Evolutionary conservation across 92 coral and sea anemone species (phyloP).

Genomic region (Porites lobata): DNA sequence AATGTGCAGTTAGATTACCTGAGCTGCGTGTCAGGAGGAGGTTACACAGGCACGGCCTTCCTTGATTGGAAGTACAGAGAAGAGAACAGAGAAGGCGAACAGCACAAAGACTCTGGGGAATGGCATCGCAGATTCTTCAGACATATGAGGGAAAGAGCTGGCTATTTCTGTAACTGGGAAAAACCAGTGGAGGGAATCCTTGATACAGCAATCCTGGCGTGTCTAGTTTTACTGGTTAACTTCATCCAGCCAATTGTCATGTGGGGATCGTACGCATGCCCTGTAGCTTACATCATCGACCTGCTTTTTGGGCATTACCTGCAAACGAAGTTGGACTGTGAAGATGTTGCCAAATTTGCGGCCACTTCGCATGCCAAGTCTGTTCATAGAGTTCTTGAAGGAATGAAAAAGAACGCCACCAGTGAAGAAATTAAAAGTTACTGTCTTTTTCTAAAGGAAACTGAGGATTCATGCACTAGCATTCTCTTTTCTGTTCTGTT

Average conservation of each 20-base stretch:
- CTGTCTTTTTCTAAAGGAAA: conserved; percentile 14
- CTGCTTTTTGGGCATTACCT: conserved; percentile 46
- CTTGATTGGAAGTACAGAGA: conserved; percentile 58
- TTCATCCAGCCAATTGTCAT: conserved; percentile 43
- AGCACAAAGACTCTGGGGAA: neutral
- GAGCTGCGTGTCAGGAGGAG: conserved; percentile 70
- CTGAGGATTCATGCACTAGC: neutral
- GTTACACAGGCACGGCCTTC: conserved; percentile 61
- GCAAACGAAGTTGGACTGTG: conserved; percentile 29
- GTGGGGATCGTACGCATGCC: conserved; percentile 48
- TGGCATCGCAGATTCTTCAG: conserved; percentile 49
- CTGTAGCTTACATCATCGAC: conserved; percentile 57
- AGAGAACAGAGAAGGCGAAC: conserved; percentile 11
- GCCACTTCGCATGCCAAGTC: neutral
- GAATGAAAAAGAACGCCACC: neutral
- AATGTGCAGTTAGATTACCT: conserved; percentile 39
- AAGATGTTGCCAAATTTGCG: conserved; percentile 5
- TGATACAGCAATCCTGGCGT: conserved; percentile 26
- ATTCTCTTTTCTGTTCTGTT: conserved; percentile 39
- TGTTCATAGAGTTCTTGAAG: neutral
- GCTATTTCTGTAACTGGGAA: conserved; percentile 56
- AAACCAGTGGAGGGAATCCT: conserved; percentile 48
- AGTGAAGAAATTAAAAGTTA: neutral
- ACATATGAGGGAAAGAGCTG: conserved; percentile 30
- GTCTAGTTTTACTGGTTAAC: conserved; percentile 15